phyloP scores from a whole-genome alignment of 2,113 vertebrate species.

The Anolis carolinensis region DNA sequence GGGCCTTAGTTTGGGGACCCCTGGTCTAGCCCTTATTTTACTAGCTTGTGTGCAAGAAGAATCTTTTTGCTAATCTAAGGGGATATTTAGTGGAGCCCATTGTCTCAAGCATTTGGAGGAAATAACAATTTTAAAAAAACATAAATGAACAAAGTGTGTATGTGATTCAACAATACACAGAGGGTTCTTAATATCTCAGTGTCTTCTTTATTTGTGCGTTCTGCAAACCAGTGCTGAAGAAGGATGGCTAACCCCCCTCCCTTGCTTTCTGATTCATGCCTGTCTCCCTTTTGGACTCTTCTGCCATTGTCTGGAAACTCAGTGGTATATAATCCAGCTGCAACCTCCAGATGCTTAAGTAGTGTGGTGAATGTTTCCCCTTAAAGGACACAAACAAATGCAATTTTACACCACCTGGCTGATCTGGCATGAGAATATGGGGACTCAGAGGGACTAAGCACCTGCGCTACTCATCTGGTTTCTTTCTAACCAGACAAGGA shows the following conservation, averaged over 20 bases:
- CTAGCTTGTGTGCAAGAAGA: too few species aligned
- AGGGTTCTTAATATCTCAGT: background rate
- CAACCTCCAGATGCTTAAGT: background rate
- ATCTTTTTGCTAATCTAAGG: too few species aligned
- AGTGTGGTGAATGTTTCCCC: slow-evolving; percentile 30
- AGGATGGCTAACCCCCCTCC: background rate
- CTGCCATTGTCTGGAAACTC: background rate
- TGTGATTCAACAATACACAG: background rate
- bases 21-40: too few species aligned
- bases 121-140: background rate
- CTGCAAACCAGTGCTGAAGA: background rate
- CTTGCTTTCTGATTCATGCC: background rate
- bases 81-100: background rate
- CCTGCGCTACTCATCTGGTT: too few species aligned
- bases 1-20: too few species aligned
- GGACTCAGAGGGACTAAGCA: slow-evolving; percentile 2
- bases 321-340: background rate
- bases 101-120: background rate
- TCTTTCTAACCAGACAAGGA: slow-evolving; percentile 9
- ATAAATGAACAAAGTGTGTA: background rate
- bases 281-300: slow-evolving; percentile 11
- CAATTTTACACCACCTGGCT: slow-evolving; percentile 27
- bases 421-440: slow-evolving; percentile 41
- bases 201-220: background rate
- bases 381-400: slow-evolving; percentile 32